Conservation (phyloP, 2,797 vertebrate genomes). For the Chrysocyon brachyurus region DNA sequence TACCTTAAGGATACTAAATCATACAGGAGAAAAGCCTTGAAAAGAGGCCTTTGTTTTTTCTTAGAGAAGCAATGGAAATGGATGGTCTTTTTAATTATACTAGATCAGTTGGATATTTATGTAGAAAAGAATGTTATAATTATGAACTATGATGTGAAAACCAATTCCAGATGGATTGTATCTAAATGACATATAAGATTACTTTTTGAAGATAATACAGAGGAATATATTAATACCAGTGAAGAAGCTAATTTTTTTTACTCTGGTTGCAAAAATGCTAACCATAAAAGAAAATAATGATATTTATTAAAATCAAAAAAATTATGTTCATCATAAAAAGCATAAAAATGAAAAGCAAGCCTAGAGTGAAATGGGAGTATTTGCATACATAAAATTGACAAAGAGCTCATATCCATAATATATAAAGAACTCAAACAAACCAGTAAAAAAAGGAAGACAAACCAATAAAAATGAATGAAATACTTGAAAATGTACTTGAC, state of each 20-base stretch:
- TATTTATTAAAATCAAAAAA: not conserved
- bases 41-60: not conserved
- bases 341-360: not conserved
- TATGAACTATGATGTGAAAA: not conserved
- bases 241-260: not conserved
- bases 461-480: not conserved
- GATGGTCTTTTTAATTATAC: not conserved
- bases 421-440: not conserved
- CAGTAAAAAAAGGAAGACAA: not conserved
- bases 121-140: not conserved
- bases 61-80: not conserved
- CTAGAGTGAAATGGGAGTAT: not conserved
- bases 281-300: not conserved
- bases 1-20: not conserved
- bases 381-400: not conserved
- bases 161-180: too few species aligned
- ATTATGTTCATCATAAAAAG: not conserved
- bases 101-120: not conserved
- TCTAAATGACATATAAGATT: not conserved
- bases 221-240: not conserved
- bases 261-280: not conserved
- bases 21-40: accelerated
- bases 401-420: not conserved
- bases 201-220: not conserved
- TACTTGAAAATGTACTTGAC: not conserved